Conservation (phyloP, 2,888 invertebrate genomes). For the Drosophila glabriapex region DNA sequence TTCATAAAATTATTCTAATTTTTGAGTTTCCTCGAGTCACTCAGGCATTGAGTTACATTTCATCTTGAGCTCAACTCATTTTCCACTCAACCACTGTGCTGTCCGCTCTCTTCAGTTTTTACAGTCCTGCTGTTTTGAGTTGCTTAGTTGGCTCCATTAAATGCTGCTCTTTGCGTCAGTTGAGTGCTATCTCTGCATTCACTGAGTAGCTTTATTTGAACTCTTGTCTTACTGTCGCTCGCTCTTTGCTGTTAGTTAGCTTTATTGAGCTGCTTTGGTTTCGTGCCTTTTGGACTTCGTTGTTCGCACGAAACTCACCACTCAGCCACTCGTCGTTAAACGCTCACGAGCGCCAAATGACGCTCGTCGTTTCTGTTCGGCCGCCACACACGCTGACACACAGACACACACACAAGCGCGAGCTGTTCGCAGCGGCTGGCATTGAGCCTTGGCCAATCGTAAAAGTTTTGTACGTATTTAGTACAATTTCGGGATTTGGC, state of each 20-base stretch:
- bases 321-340: constrained; percentile 14
- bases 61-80: neutral
- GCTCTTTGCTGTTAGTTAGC: constrained; percentile 18
- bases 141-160: constrained; percentile 1
- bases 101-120: constrained; percentile 1
- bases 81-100: neutral
- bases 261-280: constrained; percentile 13
- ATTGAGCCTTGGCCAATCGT: constrained; percentile 79
- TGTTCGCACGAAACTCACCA: constrained; percentile 48
- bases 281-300: constrained; percentile 9
- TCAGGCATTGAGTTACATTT: neutral
- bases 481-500: constrained; percentile 86
- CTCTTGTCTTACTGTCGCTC: neutral
- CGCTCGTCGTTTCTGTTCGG: constrained; percentile 33
- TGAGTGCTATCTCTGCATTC: neutral
- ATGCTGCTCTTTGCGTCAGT: constrained; percentile 10
- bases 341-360: constrained; percentile 27
- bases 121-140: constrained; percentile 15
- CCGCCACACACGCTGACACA: constrained; percentile 32
- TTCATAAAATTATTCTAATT: neutral
- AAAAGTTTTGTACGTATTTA: constrained; percentile 85
- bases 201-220: constrained; percentile 11
- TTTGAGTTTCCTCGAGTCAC: neutral
- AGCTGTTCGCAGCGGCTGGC: constrained; percentile 53
- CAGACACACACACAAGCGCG: constrained; percentile 56